Percentiles rank a stretch among this genome's conserved stretches.
These are phyloP conservation scores for Mnemiopsis leidyi DNA, from an alignment of 37 sponge, comb jelly and placozoan species.

Conservation along the genomic window DNA sequence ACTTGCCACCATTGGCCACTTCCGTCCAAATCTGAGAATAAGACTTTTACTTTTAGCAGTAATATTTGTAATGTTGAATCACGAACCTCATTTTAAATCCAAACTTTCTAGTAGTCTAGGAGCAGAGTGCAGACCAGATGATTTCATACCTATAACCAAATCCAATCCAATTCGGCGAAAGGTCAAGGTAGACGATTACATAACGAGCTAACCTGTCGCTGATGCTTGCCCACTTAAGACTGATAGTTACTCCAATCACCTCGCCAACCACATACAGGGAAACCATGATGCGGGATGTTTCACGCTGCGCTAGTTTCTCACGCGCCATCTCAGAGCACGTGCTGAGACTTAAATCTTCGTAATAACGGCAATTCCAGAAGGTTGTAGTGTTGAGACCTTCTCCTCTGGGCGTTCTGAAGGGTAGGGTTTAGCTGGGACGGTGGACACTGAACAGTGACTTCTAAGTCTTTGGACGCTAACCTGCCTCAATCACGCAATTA, in stretches of 20 bases:
- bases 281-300: background rate
- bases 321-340: background rate
- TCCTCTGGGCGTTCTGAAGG: background rate
- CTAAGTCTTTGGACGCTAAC: too few species aligned
- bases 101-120: too few species aligned
- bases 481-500: too few species aligned
- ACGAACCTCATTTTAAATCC: too few species aligned
- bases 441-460: too few species aligned
- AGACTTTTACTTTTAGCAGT: too few species aligned
- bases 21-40: background rate
- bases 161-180: too few species aligned
- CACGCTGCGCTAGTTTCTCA: background rate
- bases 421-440: background rate
- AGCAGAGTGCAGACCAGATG: too few species aligned
- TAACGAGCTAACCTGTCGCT: constrained; percentile 50
- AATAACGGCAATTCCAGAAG: background rate
- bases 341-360: background rate
- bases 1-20: constrained; percentile 47
- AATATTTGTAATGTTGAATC: too few species aligned
- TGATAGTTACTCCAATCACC: background rate
- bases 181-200: too few species aligned
- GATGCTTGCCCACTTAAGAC: background rate
- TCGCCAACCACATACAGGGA: background rate
- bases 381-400: background rate
- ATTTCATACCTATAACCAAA: too few species aligned